Evolutionary conservation across 2,888 invertebrate genomes (phyloP).

Genomic region (Parnassius mnemosyne): DNA sequence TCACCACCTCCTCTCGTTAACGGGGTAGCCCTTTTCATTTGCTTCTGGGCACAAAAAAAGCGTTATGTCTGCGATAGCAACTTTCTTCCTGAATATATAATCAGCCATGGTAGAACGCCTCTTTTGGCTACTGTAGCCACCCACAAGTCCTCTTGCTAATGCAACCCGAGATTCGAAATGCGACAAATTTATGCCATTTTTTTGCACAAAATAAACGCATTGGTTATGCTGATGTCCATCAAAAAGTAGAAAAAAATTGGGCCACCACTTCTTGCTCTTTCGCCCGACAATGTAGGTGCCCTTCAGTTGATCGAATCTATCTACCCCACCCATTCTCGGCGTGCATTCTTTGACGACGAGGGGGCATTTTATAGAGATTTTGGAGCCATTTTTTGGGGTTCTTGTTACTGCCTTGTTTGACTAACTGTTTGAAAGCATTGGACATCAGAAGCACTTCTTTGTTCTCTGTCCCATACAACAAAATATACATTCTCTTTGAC

Average conservation of each 20-base stretch:
- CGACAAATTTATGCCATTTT: not conserved
- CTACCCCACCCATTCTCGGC: not conserved
- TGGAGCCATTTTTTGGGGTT: constrained; percentile 27
- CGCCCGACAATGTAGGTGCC: not conserved
- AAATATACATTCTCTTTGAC: constrained; percentile 33
- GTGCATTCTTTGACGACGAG: constrained; percentile 20
- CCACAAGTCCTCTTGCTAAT: too few species aligned
- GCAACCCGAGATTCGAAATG: too few species aligned
- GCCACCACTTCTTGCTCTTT: not conserved
- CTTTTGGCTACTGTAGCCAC: too few species aligned
- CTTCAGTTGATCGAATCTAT: not conserved
- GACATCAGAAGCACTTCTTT: constrained; percentile 33
- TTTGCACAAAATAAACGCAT: not conserved
- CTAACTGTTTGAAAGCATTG: constrained; percentile 34
- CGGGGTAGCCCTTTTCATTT: too few species aligned
- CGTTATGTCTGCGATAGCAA: too few species aligned
- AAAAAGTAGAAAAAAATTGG: not conserved
- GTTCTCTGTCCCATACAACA: constrained; percentile 34
- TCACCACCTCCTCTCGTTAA: too few species aligned
- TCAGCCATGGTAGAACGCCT: too few species aligned
- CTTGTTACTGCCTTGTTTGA: constrained; percentile 26
- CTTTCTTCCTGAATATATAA: too few species aligned
- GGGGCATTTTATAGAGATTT: constrained; percentile 28
- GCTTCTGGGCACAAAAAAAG: too few species aligned
- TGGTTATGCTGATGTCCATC: not conserved